These are phyloP conservation scores for Premnoplex brunnescens DNA, from an alignment of 2,797 vertebrate species.

Conservation along the genomic window DNA sequence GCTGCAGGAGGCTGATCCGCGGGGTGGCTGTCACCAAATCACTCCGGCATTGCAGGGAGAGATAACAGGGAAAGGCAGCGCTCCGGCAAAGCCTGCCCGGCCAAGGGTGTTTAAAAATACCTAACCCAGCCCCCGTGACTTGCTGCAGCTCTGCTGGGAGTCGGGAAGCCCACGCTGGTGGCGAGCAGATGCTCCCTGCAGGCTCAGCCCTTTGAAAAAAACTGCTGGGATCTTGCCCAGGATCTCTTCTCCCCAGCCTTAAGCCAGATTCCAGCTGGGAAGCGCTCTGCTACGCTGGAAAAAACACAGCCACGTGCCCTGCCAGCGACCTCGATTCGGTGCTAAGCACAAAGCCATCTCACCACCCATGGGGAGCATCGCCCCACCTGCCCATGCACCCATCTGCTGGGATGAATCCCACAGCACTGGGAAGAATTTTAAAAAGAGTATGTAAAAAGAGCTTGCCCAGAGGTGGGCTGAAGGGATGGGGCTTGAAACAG, in stretches of 20 bases:
- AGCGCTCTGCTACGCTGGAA: neutral
- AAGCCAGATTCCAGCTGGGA: neutral
- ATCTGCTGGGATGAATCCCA: neutral
- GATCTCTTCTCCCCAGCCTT: neutral
- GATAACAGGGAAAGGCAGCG: neutral
- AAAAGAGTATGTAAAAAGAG: neutral
- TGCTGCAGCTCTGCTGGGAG: neutral
- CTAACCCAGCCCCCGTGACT: neutral
- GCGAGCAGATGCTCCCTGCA: neutral
- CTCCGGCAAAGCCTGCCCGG: neutral
- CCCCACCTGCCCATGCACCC: neutral
- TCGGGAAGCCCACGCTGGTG: neutral
- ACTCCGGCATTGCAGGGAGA: neutral
- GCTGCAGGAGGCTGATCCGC: neutral
- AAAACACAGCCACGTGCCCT: neutral
- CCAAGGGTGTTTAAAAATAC: constrained; percentile 39
- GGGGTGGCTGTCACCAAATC: neutral
- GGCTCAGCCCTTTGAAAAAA: neutral
- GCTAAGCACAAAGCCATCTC: neutral
- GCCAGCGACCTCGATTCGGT: neutral
- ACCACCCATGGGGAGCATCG: fast-evolving
- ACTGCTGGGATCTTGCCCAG: neutral
- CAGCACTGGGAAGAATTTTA: neutral
- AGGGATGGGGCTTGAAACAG: neutral
- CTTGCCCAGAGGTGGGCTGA: neutral